These are phyloP conservation scores for Aphelinus certus DNA, from an alignment of 1,140 invertebrate genomes.

Conservation along the genomic window DNA sequence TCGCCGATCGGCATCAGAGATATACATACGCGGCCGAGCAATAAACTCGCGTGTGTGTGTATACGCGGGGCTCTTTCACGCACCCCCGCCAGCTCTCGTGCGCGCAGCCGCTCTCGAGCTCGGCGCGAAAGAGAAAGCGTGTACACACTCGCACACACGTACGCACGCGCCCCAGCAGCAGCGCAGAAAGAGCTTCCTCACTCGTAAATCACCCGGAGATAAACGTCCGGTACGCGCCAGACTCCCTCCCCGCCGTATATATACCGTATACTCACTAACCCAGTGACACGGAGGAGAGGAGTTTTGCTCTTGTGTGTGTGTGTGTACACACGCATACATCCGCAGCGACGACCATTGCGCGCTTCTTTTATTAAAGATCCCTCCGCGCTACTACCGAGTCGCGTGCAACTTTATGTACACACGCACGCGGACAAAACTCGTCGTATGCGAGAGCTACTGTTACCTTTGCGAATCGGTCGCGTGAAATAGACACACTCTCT, in stretches of 20 bases:
- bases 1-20: neutral
- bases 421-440: too few species aligned
- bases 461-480: too few species aligned
- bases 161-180: conserved; percentile 6
- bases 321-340: too few species aligned
- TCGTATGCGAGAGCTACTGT: too few species aligned
- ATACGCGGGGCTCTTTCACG: neutral
- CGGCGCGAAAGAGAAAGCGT: neutral
- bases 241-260: too few species aligned
- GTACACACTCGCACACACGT: too few species aligned
- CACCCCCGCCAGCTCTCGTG: neutral
- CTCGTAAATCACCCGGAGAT: conserved; percentile 54
- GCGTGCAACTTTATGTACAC: too few species aligned
- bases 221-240: conserved; percentile 43
- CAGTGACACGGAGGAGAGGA: conserved; percentile 49
- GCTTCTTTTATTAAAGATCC: too few species aligned
- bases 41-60: neutral
- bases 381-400: too few species aligned
- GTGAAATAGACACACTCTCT: too few species aligned
- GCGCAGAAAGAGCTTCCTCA: conserved; percentile 7
- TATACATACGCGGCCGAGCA: neutral
- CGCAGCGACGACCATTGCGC: too few species aligned
- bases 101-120: conserved; percentile 10
- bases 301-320: too few species aligned
- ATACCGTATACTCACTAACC: conserved; percentile 41